Percentiles rank a stretch among this genome's conserved stretches.
Evolutionary conservation across 2,888 invertebrate species (phyloP).

Genomic region (Heteromurus nitidus): DNA sequence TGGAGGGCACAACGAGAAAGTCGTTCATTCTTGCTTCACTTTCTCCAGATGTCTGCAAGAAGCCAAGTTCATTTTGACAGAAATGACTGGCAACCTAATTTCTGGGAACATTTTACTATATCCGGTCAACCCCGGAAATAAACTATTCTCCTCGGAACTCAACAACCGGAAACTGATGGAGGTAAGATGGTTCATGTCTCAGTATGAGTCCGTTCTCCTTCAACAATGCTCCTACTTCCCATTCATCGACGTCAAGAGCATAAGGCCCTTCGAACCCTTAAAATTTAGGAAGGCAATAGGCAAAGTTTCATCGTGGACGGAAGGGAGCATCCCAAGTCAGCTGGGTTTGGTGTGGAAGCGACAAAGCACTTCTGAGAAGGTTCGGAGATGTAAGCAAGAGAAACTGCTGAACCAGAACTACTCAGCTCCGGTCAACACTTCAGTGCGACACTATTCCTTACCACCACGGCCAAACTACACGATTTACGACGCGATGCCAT

Average conservation of each 20-base stretch:
- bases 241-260: neutral
- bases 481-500: too few species aligned
- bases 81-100: neutral
- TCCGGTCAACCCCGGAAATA: neutral
- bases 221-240: conserved; percentile 2
- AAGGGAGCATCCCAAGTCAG: neutral
- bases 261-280: neutral
- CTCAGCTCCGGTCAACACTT: neutral
- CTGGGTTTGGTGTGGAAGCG: neutral
- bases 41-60: neutral
- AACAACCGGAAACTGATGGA: neutral
- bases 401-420: neutral
- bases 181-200: conserved; percentile 28
- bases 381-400: neutral
- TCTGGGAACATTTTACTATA: neutral
- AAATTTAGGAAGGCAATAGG: neutral
- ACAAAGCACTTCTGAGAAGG: neutral
- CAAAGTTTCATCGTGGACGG: neutral
- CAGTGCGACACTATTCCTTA: too few species aligned
- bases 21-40: neutral
- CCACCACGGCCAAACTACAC: too few species aligned
- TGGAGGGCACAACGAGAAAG: neutral
- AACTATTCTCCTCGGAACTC: neutral
- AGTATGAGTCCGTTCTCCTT: conserved; percentile 2
- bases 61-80: conserved; percentile 1